phyloP scores from a whole-genome alignment of 64 coral and sea anemone species.

The Stichodactyla mertensii region DNA sequence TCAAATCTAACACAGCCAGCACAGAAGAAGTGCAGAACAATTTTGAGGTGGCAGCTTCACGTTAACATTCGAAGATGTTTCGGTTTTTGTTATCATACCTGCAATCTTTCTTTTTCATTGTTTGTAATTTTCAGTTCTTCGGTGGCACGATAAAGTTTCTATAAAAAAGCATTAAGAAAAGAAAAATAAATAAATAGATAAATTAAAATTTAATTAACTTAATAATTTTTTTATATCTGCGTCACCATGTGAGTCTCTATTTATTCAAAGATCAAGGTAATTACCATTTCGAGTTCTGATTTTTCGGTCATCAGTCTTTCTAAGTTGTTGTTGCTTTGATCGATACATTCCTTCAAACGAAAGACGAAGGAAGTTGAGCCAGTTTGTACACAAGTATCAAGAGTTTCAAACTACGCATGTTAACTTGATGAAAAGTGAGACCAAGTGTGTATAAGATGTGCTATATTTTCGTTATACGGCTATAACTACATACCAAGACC shows the following conservation, averaged over 20 bases:
- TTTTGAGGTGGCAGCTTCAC: background rate
- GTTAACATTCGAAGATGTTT: background rate
- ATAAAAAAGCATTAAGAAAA: background rate
- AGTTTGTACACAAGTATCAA: too few relatives aligned
- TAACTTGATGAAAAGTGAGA: too few relatives aligned
- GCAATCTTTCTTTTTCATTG: background rate
- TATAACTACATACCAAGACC: too few relatives aligned
- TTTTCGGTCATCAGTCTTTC: background rate
- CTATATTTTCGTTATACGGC: too few relatives aligned
- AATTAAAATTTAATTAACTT: background rate
- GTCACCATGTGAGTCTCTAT: too few relatives aligned
- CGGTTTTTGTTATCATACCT: background rate
- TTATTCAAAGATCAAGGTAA: background rate
- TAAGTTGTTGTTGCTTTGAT: constrained; percentile 7
- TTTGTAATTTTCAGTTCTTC: background rate
- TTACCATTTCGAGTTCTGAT: constrained; percentile 1
- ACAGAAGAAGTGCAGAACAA: too few relatives aligned
- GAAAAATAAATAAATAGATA: background rate
- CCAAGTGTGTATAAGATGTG: too few relatives aligned
- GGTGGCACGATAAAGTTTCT: background rate
- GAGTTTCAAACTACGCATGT: too few relatives aligned
- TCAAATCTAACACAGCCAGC: too few relatives aligned
- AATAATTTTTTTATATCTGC: too few relatives aligned
- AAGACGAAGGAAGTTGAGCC: background rate
- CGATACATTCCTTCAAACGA: background rate